A percentile compares a stretch with the other conserved stretches of the same genome.
Evolutionary conservation across 2,888 invertebrate species (phyloP).

Genomic region (Oxyscelio sp.): DNA sequence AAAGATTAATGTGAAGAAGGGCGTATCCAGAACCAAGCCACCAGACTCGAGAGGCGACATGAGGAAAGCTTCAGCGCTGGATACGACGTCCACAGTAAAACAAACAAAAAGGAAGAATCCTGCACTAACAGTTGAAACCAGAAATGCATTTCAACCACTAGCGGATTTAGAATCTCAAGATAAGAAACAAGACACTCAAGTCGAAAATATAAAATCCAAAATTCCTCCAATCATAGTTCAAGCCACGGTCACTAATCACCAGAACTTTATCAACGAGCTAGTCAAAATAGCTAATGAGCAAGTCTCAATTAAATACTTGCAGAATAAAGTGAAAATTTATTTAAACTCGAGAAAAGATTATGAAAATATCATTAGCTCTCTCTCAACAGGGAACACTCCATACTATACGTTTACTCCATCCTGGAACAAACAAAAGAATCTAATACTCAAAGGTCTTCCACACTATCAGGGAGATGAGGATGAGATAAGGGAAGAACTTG

Average conservation of each 20-base stretch:
- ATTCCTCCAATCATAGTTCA: neutral
- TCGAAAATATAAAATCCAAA: neutral
- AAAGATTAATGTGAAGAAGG: no score
- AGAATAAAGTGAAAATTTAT: neutral
- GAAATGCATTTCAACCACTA: no score
- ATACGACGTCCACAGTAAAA: no score
- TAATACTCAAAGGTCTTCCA: slow-evolving; percentile 4
- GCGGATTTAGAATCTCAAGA: no score
- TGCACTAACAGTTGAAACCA: no score
- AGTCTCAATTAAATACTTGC: neutral
- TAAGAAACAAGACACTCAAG: no score
- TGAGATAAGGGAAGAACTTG: neutral
- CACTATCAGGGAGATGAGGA: neutral
- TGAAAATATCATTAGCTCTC: neutral
- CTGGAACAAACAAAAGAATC: slow-evolving; percentile 1
- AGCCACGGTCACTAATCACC: neutral
- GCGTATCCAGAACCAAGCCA: no score
- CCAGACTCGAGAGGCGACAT: no score
- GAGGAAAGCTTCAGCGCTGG: no score
- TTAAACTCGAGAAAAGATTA: neutral
- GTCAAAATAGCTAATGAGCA: neutral
- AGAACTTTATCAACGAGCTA: neutral
- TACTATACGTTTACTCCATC: neutral
- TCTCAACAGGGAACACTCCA: neutral
- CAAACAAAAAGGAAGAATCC: no score